phyloP scores from a whole-genome alignment of 2,888 invertebrate species.

The Ophion ventricosus region DNA sequence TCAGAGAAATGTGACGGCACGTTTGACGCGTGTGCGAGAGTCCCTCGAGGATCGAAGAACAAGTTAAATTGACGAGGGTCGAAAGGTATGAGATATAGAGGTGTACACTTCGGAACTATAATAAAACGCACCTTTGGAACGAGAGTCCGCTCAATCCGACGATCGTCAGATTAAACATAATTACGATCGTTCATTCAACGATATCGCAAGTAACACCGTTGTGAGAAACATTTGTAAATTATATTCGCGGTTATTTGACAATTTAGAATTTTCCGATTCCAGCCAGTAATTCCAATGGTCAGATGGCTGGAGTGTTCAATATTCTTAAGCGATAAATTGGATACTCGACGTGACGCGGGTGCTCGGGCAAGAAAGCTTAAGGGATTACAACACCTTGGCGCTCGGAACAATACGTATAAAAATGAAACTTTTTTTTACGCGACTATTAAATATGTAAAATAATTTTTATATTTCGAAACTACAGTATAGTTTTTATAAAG shows the following conservation, averaged over 20 bases:
- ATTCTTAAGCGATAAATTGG: background rate
- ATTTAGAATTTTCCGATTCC: no score
- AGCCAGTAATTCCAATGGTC: no score
- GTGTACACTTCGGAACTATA: background rate
- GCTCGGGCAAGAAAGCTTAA: no score
- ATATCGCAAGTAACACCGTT: background rate
- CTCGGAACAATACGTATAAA: no score
- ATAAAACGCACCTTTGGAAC: constrained; percentile 8
- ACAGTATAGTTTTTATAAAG: no score
- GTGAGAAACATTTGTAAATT: background rate
- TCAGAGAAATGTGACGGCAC: constrained; percentile 20
- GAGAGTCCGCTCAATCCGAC: background rate
- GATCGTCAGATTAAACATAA: background rate
- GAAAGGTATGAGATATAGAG: background rate
- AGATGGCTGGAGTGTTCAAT: no score
- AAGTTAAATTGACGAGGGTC: constrained; percentile 14
- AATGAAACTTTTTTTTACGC: no score
- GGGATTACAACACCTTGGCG: no score
- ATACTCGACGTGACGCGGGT: background rate
- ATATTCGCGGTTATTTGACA: no score
- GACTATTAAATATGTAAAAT: no score
- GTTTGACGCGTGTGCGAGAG: constrained; percentile 15
- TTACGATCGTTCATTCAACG: background rate
- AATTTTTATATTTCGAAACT: no score
- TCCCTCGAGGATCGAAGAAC: constrained; percentile 29